These are phyloP conservation scores for Danio aesculapii DNA, from an alignment of 2,797 vertebrate genomes.

Conservation along the genomic window DNA sequence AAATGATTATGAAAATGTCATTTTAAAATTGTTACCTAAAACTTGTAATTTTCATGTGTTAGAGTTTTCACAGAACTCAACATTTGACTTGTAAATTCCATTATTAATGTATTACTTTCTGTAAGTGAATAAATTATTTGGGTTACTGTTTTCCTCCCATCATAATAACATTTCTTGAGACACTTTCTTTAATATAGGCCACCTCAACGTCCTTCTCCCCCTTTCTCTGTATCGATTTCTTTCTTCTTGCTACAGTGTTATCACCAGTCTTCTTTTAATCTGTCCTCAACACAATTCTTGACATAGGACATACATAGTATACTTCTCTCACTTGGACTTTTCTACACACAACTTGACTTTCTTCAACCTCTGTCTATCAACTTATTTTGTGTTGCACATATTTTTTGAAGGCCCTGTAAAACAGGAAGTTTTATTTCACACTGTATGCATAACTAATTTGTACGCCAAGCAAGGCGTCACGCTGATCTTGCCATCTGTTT, in stretches of 20 bases:
- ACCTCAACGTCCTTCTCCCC: not conserved
- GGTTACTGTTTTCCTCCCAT: no score
- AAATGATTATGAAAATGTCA: no score
- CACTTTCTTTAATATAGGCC: not conserved
- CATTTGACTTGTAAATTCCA: no score
- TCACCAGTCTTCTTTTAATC: not conserved
- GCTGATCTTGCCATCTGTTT: not conserved
- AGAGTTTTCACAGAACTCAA: no score
- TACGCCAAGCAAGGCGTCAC: not conserved
- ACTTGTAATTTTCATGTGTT: no score
- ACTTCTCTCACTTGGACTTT: not conserved
- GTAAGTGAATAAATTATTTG: no score
- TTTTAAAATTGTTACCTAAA: no score
- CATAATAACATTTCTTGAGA: not conserved
- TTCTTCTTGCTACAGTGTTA: not conserved
- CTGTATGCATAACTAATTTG: not conserved
- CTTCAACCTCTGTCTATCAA: not conserved
- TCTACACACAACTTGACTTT: constrained; percentile 7
- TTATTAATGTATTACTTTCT: no score
- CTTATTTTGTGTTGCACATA: not conserved
- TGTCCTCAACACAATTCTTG: not conserved
- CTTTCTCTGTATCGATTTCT: not conserved
- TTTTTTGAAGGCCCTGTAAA: not conserved
- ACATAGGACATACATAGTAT: not conserved
- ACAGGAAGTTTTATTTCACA: not conserved